Base-by-base conservation (phyloP, 23 tunicate species). In the Phallusia fumigata region DNA sequence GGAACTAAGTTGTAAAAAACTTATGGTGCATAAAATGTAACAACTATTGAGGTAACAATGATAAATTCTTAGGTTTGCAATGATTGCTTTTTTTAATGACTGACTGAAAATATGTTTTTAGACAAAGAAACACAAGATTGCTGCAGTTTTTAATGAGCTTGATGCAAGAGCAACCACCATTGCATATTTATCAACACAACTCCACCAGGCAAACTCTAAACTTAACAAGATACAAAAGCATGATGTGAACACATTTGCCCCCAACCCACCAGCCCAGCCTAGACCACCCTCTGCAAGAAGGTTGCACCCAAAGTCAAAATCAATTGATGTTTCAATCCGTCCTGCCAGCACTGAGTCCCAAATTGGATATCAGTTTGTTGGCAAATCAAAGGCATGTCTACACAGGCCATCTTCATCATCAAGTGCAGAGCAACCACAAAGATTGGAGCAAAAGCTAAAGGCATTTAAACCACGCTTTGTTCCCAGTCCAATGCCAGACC, bases 401-500 rank as follows among this genome's bases (percentile, higher is more conserved):
- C 69, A 58, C 69, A 58, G 69, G 28, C 69, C 69, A 58, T 58
- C 69, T 6, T 58, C 69, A 21, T 58, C 69, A 13, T 58, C 69
- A 21, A 26, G 21, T 32, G 53, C 90, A 65, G 34, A 50, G 31
- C 26, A 79, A 33, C 0, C 21, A 31, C 34, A 24, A 18, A 32
- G 47, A 52, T 24, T 22, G 19, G 40, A 83, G 74, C 53, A 32
- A 83, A 24, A 45, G 50, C 12, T 86, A 77, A 74, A 80, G 73
- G 45, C 74, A 84, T 19, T 65, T 52, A 18, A 83, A 80, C 19
- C 79, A 0, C 78, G 78, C 31, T 86, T 86, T 78, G 82, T 64
- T 19, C 90, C 90, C 31, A 80, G 90, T 74, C 84, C 84, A 21
- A 86, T 86, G 90, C 90, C 90, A 28, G 90, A 86, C 35, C 90